Evolutionary conservation across 2,797 vertebrate genomes (phyloP), one percentile per base, ranked within the genome.

Genomic region (Cossypha caffra): DNA sequence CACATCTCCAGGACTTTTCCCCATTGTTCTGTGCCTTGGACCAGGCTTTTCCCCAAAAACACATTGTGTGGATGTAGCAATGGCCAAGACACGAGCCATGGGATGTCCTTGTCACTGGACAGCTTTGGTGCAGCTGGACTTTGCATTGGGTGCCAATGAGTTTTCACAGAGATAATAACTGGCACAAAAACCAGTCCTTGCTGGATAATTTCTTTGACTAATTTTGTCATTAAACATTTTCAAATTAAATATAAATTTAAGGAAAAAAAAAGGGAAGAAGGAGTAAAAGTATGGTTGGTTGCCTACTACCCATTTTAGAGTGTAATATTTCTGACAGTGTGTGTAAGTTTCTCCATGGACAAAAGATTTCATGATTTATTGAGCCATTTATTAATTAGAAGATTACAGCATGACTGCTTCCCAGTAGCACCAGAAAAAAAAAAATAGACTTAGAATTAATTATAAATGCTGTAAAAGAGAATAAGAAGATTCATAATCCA

Each of bases 371-470:
- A 0, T 95, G 82, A 95, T 96, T 93, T 94, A 94, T 88, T 4
- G 19, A 94, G 62, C 69, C 73, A 95, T 96, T 96, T 95, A 94
- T 96, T 96, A 97, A 95, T 96, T 95, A 95, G 76, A 86, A 93
- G 61, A 90, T 92, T 95, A 93, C 33, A 94, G 89, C 58, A 88
- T 67, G 91, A 69, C 47, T 61, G 80, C 86, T 94, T 90, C 77
- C 15, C 52, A 85, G 62, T 81, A 86, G 69, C n/a, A 77, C 19
- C 23, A 26, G 57, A 66, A 88, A 52, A 61, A 21, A 35, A 69
- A 86, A 71, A 76, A 67, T 45, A 76, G 64, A 82, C 55, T 64
- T 79, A 63, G 37, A 89, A 54, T 93, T 95, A 95, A 90, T 94
- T 86, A 96, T 90, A 93, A 96, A 81, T 76, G 79, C 62, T 86